Percentiles rank a stretch among this genome's conserved stretches.
Conservation (phyloP, 2,888 invertebrate genomes). For the Alentia gelatinosa region DNA sequence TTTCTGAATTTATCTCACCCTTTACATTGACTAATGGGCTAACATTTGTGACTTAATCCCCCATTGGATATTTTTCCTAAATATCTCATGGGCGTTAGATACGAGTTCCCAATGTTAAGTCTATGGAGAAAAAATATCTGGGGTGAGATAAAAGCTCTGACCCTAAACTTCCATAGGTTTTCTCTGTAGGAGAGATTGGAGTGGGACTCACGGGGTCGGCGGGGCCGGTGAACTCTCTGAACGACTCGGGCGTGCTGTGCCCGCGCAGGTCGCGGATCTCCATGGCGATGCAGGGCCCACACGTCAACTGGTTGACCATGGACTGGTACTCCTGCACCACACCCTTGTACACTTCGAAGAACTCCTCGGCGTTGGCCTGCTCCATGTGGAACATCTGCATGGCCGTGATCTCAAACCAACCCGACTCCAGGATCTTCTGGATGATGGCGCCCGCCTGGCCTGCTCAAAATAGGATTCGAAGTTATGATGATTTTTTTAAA, state of each 20-base stretch:
- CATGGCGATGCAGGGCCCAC: constrained; percentile 92
- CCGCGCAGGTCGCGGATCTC: constrained; percentile 84
- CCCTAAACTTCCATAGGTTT: too few relatives aligned
- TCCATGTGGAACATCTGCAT: constrained; percentile 88
- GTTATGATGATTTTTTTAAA: too few relatives aligned
- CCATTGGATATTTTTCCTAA: too few relatives aligned
- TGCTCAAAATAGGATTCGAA: constrained; percentile 62
- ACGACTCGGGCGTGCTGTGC: constrained; percentile 82
- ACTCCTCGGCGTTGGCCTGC: constrained; percentile 92
- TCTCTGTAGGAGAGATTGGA: too few relatives aligned
- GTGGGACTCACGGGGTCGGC: constrained; percentile 91
- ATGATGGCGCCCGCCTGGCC: constrained; percentile 86
- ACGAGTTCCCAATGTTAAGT: too few relatives aligned
- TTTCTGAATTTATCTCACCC: too few relatives aligned
- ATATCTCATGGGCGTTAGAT: too few relatives aligned
- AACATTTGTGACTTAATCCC: too few relatives aligned
- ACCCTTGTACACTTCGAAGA: constrained; percentile 94
- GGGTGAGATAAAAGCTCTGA: too few relatives aligned
- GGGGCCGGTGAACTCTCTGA: constrained; percentile 93
- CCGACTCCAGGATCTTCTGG: constrained; percentile 87
- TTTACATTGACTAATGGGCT: too few relatives aligned
- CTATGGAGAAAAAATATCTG: too few relatives aligned
- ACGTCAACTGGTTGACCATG: constrained; percentile 91
- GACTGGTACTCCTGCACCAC: constrained; percentile 82
- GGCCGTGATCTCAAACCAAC: constrained; percentile 88